Conservation (phyloP, 2,888 invertebrate genomes). For the Limnephilus marmoratus region DNA sequence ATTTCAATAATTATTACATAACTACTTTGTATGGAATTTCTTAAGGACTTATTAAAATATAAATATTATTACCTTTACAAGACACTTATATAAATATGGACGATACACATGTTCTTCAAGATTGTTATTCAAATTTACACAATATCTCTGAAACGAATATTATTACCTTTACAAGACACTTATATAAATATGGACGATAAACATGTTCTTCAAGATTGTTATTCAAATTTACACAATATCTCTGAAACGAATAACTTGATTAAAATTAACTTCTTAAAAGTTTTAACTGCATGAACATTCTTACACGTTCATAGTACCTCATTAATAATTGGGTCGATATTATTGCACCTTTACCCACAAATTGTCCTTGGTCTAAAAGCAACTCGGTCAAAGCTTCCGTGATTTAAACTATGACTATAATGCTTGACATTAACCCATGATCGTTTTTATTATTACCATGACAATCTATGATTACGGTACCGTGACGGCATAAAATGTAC, state of each 20-base stretch:
- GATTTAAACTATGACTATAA: background rate
- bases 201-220: background rate
- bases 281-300: background rate
- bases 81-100: background rate
- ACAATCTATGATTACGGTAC: too few relatives aligned
- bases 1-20: background rate
- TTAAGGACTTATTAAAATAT: background rate
- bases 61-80: background rate
- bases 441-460: too few relatives aligned
- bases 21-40: background rate
- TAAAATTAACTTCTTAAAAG: background rate
- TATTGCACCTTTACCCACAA: slow-evolving; percentile 41
- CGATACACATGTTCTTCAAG: background rate
- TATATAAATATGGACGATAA: background rate
- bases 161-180: background rate
- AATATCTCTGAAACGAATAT: background rate
- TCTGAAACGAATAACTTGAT: background rate
- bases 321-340: slow-evolving; percentile 24
- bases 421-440: background rate
- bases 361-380: background rate
- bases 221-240: slow-evolving; percentile 2
- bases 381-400: background rate
- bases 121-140: background rate
- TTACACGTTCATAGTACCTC: background rate
- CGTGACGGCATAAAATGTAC: too few relatives aligned